Evolutionary conservation across 2,113 vertebrate species (phyloP), one percentile per base, ranked within the genome.

Genomic region (Erythrocercus mccallii): DNA sequence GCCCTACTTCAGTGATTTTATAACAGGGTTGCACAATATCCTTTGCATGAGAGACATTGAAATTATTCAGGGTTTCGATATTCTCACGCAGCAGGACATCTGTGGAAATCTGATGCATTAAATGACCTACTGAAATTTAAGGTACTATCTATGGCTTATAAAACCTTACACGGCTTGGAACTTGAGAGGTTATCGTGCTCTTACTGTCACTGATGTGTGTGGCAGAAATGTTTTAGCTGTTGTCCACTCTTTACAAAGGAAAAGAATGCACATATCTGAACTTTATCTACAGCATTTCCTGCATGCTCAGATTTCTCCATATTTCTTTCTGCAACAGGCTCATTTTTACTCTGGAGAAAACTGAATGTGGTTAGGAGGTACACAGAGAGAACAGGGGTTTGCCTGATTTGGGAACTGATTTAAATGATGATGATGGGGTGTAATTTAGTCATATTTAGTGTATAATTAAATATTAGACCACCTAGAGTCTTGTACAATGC

Each of bases 391-490:
- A 56, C 79, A 74, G 61, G 38, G 68, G 23, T 60, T 93, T 58
- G 2, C 10, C 21, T 88, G 44, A 21, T 70, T 93, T 74, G 33
- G 30, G 21, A 90, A 58, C 16, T 15, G 30, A 79, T 71, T 82
- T 93, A 79, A 82, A 79, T 31, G 7, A n/a, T 79, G 30, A 68
- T 76, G 47, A 62, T n/a, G n/a, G n/a, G 17, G 3, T 53, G 4
- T 33, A 90, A 88, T 86, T 76, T 51, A 80, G 40, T 72, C 2
- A 47, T 51, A 65, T 77, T 83, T 91, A 79, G 62, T 33, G n/a
- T 44, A 58, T 76, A 85, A 94, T 92, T 79, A 78, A 85, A 92
- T 90, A 74, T 74, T 81, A 85, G 61, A 47, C 35, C 61, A 81
- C 65, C 33, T 84, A 77, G 30, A 91, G 28, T 22, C 54, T 56